These are phyloP conservation scores for Leptatherina wallacei DNA, from an alignment of 2,797 vertebrate species.

Conservation along the genomic window DNA sequence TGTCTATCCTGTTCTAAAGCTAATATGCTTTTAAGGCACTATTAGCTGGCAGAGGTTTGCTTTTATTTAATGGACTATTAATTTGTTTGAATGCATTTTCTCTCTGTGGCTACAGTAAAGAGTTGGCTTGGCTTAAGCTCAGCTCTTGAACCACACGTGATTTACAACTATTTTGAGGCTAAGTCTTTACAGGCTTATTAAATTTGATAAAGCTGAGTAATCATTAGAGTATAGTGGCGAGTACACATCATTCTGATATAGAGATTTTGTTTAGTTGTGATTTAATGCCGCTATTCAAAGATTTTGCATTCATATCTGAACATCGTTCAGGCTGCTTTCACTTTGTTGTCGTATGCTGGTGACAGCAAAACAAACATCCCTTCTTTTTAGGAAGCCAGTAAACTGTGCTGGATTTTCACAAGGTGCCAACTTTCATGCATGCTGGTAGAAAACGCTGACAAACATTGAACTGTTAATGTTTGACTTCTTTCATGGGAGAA, in stretches of 20 bases:
- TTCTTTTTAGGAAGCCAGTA: slow-evolving; percentile 28
- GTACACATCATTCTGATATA: slow-evolving; percentile 59
- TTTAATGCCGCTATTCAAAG: slow-evolving; percentile 49
- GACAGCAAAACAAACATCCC: slow-evolving; percentile 10
- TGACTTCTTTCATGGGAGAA: slow-evolving; percentile 48
- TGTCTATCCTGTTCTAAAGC: slow-evolving; percentile 63
- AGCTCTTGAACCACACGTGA: slow-evolving; percentile 47
- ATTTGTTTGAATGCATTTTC: slow-evolving; percentile 76
- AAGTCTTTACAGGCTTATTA: slow-evolving; percentile 68
- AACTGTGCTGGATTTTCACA: slow-evolving; percentile 32
- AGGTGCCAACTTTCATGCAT: neutral
- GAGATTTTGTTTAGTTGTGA: slow-evolving; percentile 50
- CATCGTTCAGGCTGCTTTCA: slow-evolving; percentile 18
- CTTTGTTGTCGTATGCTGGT: slow-evolving; percentile 13
- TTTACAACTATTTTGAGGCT: slow-evolving; percentile 64
- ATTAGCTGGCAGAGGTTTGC: slow-evolving; percentile 63
- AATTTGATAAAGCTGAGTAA: slow-evolving; percentile 73
- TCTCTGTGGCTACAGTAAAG: slow-evolving; percentile 54
- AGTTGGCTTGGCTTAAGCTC: slow-evolving; percentile 54
- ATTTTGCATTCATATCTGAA: slow-evolving; percentile 22
- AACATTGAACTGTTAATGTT: slow-evolving; percentile 57
- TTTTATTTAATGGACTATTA: slow-evolving; percentile 82
- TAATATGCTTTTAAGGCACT: slow-evolving; percentile 78
- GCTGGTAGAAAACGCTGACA: slow-evolving; percentile 57
- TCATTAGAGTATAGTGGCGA: slow-evolving; percentile 67